Percentiles rank a stretch among this genome's conserved stretches.
Conservation (phyloP, 2,888 invertebrate species). For the Osmoderma eremita region DNA sequence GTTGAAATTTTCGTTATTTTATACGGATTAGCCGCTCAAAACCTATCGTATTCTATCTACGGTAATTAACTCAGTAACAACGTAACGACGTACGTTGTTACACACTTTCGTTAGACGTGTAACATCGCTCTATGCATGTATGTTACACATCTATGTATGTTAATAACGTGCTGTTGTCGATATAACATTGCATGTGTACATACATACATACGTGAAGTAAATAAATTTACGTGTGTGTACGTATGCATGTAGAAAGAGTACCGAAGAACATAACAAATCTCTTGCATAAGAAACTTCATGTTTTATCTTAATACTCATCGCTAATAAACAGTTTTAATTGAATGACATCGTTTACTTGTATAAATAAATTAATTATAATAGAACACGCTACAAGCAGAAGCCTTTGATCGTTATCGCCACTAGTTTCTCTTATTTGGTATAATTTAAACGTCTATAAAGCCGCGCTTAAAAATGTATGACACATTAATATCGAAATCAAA, state of each 20-base stretch:
- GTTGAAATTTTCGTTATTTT: slow-evolving; percentile 37
- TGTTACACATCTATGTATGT: too few relatives aligned
- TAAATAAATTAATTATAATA: slow-evolving; percentile 28
- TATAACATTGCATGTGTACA: background rate
- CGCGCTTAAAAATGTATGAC: slow-evolving; percentile 5
- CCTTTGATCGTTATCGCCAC: slow-evolving; percentile 18
- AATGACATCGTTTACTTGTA: slow-evolving; percentile 21
- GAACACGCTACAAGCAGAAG: slow-evolving; percentile 7
- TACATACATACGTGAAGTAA: background rate
- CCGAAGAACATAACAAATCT: background rate
- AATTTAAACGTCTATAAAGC: slow-evolving; percentile 1
- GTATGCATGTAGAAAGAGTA: too few relatives aligned
- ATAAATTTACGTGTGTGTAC: too few relatives aligned
- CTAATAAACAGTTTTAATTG: slow-evolving; percentile 28
- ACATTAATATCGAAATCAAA: slow-evolving; percentile 22
- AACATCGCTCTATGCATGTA: too few relatives aligned
- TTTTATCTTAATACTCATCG: slow-evolving; percentile 25
- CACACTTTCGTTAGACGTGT: slow-evolving; percentile 9
- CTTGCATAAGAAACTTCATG: slow-evolving; percentile 14
- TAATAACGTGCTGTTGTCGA: too few relatives aligned
- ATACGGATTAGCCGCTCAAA: slow-evolving; percentile 25
- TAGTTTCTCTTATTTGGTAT: background rate
- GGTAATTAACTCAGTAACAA: slow-evolving; percentile 25
- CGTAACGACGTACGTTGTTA: slow-evolving; percentile 6
- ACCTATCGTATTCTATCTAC: slow-evolving; percentile 20